A percentile compares a stretch with the other conserved stretches of the same genome.
phyloP scores from a whole-genome alignment of 2,113 vertebrate species.

The Dermatemys mawii region DNA sequence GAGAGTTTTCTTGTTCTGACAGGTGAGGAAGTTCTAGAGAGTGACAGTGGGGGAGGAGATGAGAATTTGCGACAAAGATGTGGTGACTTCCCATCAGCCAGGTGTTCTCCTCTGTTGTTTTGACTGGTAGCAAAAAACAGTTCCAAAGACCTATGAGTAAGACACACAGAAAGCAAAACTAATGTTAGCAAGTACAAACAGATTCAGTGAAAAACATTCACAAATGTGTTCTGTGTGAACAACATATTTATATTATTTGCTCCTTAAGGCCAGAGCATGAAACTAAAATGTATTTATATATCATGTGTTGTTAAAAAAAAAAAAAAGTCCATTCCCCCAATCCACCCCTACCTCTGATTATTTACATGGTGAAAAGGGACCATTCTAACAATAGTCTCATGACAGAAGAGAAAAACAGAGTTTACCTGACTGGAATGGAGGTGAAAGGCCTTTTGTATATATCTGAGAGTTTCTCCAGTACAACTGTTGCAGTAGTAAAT shows the following conservation, averaged over 20 bases:
- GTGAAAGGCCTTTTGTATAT: constrained; percentile 97
- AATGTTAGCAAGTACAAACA: not conserved
- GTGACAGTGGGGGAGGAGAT: constrained; percentile 91
- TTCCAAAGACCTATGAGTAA: constrained; percentile 89
- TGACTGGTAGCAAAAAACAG: constrained; percentile 95
- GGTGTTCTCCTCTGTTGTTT: constrained; percentile 89
- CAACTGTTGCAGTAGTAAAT: constrained; percentile 91
- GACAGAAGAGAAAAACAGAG: fast-evolving
- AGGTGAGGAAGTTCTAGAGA: constrained; percentile 91
- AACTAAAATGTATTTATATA: not conserved
- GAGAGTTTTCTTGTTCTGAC: constrained; percentile 93
- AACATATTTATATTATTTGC: not conserved
- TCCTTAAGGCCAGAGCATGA: not conserved
- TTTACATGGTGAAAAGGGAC: not conserved
- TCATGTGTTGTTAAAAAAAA: not conserved
- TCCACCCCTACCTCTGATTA: not conserved
- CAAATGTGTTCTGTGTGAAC: not conserved
- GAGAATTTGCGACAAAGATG: constrained; percentile 96
- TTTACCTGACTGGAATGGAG: constrained; percentile 94
- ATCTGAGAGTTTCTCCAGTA: constrained; percentile 95
- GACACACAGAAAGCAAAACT: not conserved
- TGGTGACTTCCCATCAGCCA: constrained; percentile 91
- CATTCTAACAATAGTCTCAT: not conserved
- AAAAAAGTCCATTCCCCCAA: not conserved
- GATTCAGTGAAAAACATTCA: not conserved